These are phyloP conservation scores for Drosophila gunungcola DNA, from an alignment of 1,140 invertebrate genomes.

Conservation along the genomic window DNA sequence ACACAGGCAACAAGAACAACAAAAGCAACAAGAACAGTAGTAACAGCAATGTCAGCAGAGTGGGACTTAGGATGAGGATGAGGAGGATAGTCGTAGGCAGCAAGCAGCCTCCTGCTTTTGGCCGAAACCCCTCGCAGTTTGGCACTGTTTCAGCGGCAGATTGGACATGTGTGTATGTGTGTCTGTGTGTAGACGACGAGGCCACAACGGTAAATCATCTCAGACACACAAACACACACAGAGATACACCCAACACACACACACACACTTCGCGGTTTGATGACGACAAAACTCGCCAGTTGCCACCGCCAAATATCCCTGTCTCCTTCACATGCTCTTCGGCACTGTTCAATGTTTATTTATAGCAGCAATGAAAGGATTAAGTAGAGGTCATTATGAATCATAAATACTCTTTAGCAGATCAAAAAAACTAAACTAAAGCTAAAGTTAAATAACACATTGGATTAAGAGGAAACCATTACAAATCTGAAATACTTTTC, in stretches of 20 bases:
- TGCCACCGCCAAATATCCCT: conserved; percentile 26
- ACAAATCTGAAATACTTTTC: too few species aligned
- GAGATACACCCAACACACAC: conserved; percentile 3
- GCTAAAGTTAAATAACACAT: too few species aligned
- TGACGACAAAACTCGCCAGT: conserved; percentile 61
- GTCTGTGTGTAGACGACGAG: conserved; percentile 38
- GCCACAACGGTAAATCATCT: conserved; percentile 81
- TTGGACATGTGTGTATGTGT: conserved; percentile 34
- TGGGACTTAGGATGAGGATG: conserved; percentile 46
- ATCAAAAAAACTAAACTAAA: too few species aligned
- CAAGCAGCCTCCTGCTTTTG: conserved; percentile 10
- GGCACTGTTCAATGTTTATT: conserved; percentile 54
- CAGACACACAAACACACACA: conserved; percentile 22
- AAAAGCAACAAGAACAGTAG: conserved; percentile 29
- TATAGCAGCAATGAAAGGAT: conserved; percentile 24
- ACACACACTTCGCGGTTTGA: conserved; percentile 39
- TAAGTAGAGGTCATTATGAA: neutral
- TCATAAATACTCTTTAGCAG: neutral
- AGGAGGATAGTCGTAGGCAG: conserved; percentile 17
- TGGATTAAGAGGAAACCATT: too few species aligned
- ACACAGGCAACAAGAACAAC: conserved; percentile 45
- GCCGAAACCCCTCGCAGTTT: conserved; percentile 7
- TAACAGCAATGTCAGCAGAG: conserved; percentile 39
- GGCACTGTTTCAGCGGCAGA: conserved; percentile 26
- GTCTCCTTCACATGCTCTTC: conserved; percentile 18